Evolutionary conservation across 2,888 invertebrate species (phyloP).

Genomic region (Oligia latruncula): DNA sequence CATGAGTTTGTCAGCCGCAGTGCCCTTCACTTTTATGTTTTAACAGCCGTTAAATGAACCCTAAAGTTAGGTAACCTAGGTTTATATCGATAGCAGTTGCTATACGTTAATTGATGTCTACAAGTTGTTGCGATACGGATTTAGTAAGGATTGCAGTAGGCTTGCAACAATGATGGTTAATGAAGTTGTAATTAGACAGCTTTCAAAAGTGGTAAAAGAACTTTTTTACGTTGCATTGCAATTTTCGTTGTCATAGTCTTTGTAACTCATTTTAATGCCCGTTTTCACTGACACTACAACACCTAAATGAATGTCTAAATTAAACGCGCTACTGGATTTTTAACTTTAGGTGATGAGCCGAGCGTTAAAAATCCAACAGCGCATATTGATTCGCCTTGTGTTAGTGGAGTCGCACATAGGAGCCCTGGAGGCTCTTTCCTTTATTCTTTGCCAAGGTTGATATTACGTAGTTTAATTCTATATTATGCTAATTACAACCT

Average conservation of each 20-base stretch:
- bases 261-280: background rate
- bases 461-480: background rate
- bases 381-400: background rate
- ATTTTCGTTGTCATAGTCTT: background rate
- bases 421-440: background rate
- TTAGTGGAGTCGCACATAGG: too few species aligned
- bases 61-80: slow-evolving; percentile 25
- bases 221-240: background rate
- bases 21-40: slow-evolving; percentile 68
- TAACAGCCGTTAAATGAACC: slow-evolving; percentile 35
- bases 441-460: background rate
- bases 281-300: background rate
- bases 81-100: slow-evolving; percentile 10
- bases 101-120: slow-evolving; percentile 23
- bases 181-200: background rate
- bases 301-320: background rate
- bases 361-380: background rate
- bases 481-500: background rate
- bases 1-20: slow-evolving; percentile 37
- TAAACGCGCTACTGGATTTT: background rate
- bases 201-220: background rate
- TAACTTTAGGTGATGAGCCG: background rate
- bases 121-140: slow-evolving; percentile 4
- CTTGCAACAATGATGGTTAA: background rate
- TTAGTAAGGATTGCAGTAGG: background rate